phyloP scores from a whole-genome alignment of 2,113 vertebrate species.

The Monarcha castaneiventris region DNA sequence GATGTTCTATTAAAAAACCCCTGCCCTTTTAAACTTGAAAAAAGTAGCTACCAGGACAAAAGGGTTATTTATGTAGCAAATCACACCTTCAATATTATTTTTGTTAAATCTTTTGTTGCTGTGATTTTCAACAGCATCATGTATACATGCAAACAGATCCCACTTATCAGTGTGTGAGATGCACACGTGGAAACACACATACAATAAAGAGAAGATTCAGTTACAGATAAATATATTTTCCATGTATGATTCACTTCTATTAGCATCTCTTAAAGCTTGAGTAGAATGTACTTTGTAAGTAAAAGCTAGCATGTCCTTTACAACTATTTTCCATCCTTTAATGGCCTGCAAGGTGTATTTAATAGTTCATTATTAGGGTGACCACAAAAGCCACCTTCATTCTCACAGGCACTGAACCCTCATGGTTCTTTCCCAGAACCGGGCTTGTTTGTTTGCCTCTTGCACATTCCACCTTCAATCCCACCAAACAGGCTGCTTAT shows the following conservation, averaged over 20 bases:
- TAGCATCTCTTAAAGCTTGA: background rate
- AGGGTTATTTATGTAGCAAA: background rate
- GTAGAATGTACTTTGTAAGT: background rate
- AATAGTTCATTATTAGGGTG: background rate
- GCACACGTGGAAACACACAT: background rate
- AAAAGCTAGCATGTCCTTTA: background rate
- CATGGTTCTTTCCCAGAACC: background rate
- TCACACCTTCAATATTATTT: background rate
- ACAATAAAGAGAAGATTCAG: background rate
- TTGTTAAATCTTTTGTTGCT: background rate
- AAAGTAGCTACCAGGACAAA: background rate
- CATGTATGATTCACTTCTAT: background rate
- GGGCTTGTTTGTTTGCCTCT: background rate
- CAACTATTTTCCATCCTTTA: background rate
- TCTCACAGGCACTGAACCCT: background rate
- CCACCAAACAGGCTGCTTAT: background rate
- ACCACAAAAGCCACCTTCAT: background rate
- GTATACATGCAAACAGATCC: background rate
- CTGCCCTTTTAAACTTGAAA: background rate
- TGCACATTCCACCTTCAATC: background rate
- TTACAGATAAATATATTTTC: background rate
- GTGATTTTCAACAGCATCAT: background rate
- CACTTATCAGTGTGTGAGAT: background rate
- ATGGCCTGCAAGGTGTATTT: background rate
- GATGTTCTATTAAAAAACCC: background rate